Evolutionary conservation across 2,888 invertebrate genomes (phyloP), one percentile per base, ranked within the genome.

Genomic region (Endomychus coccineus): DNA sequence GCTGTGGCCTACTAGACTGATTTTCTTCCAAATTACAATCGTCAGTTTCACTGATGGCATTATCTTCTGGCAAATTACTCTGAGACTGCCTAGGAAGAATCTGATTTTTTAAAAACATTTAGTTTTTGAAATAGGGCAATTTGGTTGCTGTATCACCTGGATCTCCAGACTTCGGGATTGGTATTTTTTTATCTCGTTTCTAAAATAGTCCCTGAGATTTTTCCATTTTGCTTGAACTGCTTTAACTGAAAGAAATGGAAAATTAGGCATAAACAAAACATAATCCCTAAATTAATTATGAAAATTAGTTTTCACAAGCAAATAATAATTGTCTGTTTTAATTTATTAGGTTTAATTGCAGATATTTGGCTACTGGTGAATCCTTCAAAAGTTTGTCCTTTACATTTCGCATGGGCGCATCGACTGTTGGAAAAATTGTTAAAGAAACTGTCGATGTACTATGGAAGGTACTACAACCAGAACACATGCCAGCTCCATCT

Each of bases 91-190:
- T 41, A n/a, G 43, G 33, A 16, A 38, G 43, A 38, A 45, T 42
- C 23, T 46, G 45, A 27, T 47, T 40, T 33, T 38, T 44, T 35
- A 46, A 39, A 41, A 48, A 48, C 10, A 33, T 13, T n/a, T 46
- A 22, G 24, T 17, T 30, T 28, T 46, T 29, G 32, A 44, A 46
- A 33, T 48, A 40, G 7, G 17, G 17, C 45, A n/a, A 48, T 13
- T 30, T 19, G 9, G 12, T 17, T 15, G 22, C 21, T 17, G 12
- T 35, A 12, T 4, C 16, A 23, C 16, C 16, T 3, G 34, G 25
- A 35, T 45, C 45, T n/a, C 44, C 44, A 23, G 44, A 46, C 33
- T 34, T 40, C 15, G 39, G 30, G 21, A 34, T 42, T 11, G 35
- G 35, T 16, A 32, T 36, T 12, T 29, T 16, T 22, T 31, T 30